Base-by-base conservation (phyloP, 2,113 vertebrate genomes). In the Dipodomys ordii region DNA sequence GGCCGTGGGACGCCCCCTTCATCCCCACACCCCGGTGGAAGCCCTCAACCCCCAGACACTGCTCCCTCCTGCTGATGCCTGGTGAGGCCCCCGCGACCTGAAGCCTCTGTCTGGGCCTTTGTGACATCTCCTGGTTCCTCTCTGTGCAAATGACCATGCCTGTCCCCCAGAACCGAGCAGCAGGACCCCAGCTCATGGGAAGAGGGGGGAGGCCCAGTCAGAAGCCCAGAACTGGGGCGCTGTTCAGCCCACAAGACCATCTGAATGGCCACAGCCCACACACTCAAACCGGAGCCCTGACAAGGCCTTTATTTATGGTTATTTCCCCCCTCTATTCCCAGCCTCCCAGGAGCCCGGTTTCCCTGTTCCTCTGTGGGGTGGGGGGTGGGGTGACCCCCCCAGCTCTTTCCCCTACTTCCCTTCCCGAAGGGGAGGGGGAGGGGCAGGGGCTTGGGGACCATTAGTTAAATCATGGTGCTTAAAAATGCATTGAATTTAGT, bases 401-500 rank as follows among this genome's bases (percentile, higher is more conserved):
- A 57, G 15, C 53, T 13, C 53, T 18, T 18, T 4, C 15, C 53
- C 15, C 53, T 16, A 57, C 16, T 57, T 57, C 53, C 15, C 53
- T 57, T 57, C 53, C 53, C 53, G 3, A 13, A 57, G 15, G 53
- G 53, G 53, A 57, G 53, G 53, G 12, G 12, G 93, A 95, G 92
- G 92, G 92, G 93, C 22, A 28, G 12, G 35, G 94, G 57, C 87
- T 79, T 12, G 69, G 95, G 97, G 92, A 0, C 97, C 96, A 97
- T 97, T 98, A 97, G 97, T 97, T 97, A 97, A 98, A 98, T 98
- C 98, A 98, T 97, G 95, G 95, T 97, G 97, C 98, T 98, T 98
- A 97, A 98, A 98, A 98, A 98, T 97, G 97, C 98, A 98, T 98
- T 97, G 98, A 97, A 98, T 98, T 98, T 97, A 97, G 98, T 94